These are phyloP conservation scores for Calcarius lapponicus DNA, from an alignment of 2,797 vertebrate genomes.

Conservation along the genomic window DNA sequence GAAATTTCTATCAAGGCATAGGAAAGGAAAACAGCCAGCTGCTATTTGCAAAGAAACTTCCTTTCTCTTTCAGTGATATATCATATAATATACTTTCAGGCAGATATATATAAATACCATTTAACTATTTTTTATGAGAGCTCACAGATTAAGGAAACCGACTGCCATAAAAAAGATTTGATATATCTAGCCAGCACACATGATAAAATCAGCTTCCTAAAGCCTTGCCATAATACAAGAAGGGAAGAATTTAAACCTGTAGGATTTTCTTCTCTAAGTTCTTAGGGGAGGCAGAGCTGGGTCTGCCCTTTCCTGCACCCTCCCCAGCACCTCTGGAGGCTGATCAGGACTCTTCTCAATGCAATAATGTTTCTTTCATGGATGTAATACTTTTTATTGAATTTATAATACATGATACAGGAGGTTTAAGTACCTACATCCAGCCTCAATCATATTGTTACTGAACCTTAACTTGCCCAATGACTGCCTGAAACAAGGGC, in stretches of 20 bases:
- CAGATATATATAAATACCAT: background rate
- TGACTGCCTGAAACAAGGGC: background rate
- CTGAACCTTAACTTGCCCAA: background rate
- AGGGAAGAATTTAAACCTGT: background rate
- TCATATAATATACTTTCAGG: background rate
- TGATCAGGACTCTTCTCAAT: background rate
- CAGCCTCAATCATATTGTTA: background rate
- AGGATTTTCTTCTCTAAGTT: background rate
- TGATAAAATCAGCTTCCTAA: background rate
- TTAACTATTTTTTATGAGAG: background rate
- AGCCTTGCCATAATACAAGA: background rate
- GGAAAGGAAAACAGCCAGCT: slow-evolving; percentile 38
- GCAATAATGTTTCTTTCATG: background rate
- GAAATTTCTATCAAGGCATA: slow-evolving; percentile 42
- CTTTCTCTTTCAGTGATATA: slow-evolving; percentile 26
- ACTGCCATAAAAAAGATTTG: background rate
- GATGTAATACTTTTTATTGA: background rate
- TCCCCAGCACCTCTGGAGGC: background rate
- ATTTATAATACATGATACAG: background rate
- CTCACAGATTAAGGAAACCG: background rate
- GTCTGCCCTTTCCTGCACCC: background rate
- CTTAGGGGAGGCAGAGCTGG: background rate
- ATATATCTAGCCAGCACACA: background rate
- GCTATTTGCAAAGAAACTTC: slow-evolving; percentile 45
- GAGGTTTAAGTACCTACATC: fast-evolving